A percentile compares a stretch with the other conserved stretches of the same genome.
These are phyloP conservation scores for Oceanodroma leucorhoa DNA, from an alignment of 2,797 vertebrate species.

Conservation along the genomic window DNA sequence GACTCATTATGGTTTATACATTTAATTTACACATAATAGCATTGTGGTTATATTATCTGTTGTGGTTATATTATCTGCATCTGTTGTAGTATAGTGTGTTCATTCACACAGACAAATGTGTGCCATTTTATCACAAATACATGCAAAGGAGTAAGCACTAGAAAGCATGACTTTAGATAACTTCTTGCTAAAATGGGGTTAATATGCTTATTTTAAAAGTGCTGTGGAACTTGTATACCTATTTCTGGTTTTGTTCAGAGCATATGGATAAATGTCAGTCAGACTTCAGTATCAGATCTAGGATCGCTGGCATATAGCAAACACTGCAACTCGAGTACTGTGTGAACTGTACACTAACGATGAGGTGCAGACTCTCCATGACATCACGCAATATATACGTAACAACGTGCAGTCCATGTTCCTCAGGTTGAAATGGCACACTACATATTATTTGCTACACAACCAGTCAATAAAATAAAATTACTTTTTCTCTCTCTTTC, in stretches of 20 bases:
- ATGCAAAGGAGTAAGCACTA: slow-evolving; percentile 9
- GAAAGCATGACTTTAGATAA: slow-evolving; percentile 10
- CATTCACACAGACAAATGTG: slow-evolving; percentile 38
- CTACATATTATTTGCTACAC: background rate
- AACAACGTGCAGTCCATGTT: background rate
- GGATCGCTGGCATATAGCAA: background rate
- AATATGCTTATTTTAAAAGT: slow-evolving; percentile 42
- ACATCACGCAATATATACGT: background rate
- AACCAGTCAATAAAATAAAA: background rate
- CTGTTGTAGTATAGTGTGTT: slow-evolving; percentile 16
- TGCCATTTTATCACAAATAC: slow-evolving; percentile 52
- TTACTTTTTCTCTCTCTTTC: background rate
- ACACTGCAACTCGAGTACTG: background rate
- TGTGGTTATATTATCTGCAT: slow-evolving; percentile 40
- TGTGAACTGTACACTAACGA: background rate
- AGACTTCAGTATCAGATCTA: background rate
- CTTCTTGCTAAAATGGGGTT: background rate
- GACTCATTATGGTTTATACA: slow-evolving; percentile 2
- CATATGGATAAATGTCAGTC: background rate
- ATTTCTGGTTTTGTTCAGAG: background rate
- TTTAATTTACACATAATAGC: slow-evolving; percentile 33
- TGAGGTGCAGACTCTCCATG: background rate
- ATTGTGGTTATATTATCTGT: slow-evolving; percentile 43
- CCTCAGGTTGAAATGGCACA: background rate
- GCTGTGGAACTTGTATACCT: background rate